These are phyloP conservation scores for Hippopotamus amphibius DNA, from an alignment of 2,113 vertebrate species.

Conservation along the genomic window DNA sequence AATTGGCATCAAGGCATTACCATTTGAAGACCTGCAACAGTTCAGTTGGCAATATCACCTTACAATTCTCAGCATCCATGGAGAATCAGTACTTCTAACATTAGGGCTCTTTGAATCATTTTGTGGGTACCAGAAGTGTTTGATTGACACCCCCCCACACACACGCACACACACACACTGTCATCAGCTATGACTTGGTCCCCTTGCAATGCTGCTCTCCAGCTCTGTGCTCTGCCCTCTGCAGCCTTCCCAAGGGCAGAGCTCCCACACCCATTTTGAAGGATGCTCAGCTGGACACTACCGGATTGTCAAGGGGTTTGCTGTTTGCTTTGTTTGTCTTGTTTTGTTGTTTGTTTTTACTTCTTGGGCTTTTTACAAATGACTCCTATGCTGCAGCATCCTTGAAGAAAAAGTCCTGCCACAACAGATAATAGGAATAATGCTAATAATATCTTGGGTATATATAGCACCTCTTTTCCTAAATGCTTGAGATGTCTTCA, in stretches of 20 bases:
- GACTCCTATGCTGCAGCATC: neutral
- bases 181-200: neutral
- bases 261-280: neutral
- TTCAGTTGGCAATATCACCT: neutral
- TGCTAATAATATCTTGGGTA: neutral
- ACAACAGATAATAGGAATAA: neutral
- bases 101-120: neutral
- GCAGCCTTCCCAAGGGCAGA: neutral
- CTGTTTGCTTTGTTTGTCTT: conserved; percentile 26
- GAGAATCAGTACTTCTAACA: neutral
- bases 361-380: conserved; percentile 32
- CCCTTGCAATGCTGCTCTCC: neutral
- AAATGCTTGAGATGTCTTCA: conserved; percentile 1
- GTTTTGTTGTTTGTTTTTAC: conserved; percentile 52
- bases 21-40: neutral
- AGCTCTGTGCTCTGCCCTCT: neutral
- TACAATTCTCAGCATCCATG: neutral
- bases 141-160: neutral
- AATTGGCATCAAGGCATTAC: neutral
- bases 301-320: neutral
- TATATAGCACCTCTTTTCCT: conserved; percentile 3
- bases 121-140: neutral
- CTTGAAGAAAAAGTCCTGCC: conserved; percentile 2
- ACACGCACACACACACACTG: neutral
- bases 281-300: neutral